Percentiles rank a stretch among this genome's conserved stretches.
These are phyloP conservation scores for Dasypus novemcinctus DNA, from an alignment of 2,113 vertebrate species.

Conservation along the genomic window DNA sequence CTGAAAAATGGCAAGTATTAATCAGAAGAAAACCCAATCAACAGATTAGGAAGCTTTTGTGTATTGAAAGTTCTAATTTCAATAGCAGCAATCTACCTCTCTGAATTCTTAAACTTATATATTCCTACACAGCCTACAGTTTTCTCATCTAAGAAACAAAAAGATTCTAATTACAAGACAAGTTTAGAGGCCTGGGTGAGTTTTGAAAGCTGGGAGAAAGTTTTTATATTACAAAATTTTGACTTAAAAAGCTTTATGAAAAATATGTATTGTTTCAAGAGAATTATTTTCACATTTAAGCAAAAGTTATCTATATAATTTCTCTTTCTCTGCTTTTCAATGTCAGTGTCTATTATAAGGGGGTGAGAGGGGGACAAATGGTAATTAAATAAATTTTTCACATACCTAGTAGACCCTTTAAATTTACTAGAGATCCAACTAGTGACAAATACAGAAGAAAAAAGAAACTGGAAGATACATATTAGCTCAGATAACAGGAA, in stretches of 20 bases:
- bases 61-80: slow-evolving; percentile 27
- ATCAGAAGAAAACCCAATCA: slow-evolving; percentile 14
- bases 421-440: neutral
- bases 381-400: neutral
- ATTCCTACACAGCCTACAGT: neutral
- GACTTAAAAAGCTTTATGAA: slow-evolving; percentile 33
- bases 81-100: neutral
- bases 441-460: slow-evolving; percentile 6
- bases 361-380: neutral
- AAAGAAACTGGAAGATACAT: slow-evolving; percentile 4
- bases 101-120: neutral
- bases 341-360: slow-evolving; percentile 19
- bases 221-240: neutral
- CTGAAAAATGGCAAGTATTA: neutral
- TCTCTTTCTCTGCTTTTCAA: slow-evolving; percentile 5
- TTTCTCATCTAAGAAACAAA: slow-evolving; percentile 31
- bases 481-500: neutral
- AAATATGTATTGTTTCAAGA: slow-evolving; percentile 27
- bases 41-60: neutral
- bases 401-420: neutral
- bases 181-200: neutral
- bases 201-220: slow-evolving; percentile 24
- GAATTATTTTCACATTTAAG: slow-evolving; percentile 18
- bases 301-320: neutral
- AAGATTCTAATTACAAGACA: slow-evolving; percentile 1